phyloP scores from a whole-genome alignment of 2,888 invertebrate genomes.

The Xestobium rufovillosum region DNA sequence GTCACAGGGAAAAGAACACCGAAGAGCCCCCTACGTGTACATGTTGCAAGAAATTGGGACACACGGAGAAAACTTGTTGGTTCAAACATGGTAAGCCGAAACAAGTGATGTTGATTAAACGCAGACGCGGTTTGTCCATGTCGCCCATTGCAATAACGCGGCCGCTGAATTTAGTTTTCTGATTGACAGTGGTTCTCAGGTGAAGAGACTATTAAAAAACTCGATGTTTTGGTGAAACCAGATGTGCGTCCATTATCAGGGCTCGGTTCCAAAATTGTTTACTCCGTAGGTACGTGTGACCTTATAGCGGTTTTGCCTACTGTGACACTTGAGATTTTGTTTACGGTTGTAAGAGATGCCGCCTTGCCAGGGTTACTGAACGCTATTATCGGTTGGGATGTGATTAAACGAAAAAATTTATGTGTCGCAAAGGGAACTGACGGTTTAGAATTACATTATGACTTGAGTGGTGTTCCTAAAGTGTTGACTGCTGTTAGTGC shows the following conservation, averaged over 20 bases:
- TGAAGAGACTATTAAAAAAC: conserved; percentile 9
- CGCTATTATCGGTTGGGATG: conserved; percentile 20
- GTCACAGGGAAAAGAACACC: too few relatives aligned
- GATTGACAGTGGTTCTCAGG: too few relatives aligned
- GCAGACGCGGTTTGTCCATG: conserved; percentile 14
- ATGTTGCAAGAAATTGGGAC: conserved; percentile 20
- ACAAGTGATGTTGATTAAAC: conserved; percentile 11
- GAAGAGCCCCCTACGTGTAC: conserved; percentile 13
- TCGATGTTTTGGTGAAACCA: conserved; percentile 13
- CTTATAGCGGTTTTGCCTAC: conserved; percentile 17
- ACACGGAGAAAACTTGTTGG: conserved; percentile 18
- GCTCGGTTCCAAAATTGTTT: conserved; percentile 16
- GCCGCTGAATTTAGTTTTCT: too few relatives aligned
- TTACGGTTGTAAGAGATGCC: conserved; percentile 15
- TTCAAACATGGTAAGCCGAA: conserved; percentile 16
- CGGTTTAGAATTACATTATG: too few relatives aligned
- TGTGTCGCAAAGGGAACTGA: too few relatives aligned
- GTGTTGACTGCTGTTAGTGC: too few relatives aligned
- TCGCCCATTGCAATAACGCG: conserved; percentile 22
- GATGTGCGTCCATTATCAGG: conserved; percentile 14
- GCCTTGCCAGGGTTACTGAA: conserved; percentile 15
- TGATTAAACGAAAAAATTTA: conserved; percentile 15
- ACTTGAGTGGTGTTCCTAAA: too few relatives aligned
- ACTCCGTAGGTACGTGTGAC: conserved; percentile 16
- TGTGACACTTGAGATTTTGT: conserved; percentile 18